These are phyloP conservation scores for Cheilosia soror DNA, from an alignment of 2,888 invertebrate genomes.

Conservation along the genomic window DNA sequence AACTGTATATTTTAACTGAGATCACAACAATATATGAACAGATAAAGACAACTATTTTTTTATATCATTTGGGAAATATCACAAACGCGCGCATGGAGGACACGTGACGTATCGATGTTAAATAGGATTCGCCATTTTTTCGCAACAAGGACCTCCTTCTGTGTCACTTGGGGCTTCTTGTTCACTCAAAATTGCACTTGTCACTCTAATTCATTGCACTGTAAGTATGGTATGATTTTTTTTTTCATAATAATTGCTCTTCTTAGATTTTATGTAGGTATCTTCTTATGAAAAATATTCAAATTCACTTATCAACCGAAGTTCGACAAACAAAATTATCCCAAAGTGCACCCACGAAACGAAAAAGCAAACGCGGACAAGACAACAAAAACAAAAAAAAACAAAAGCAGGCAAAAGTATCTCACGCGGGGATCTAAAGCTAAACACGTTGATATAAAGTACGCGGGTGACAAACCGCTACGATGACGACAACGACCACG, in stretches of 20 bases:
- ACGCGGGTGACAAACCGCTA: conserved; percentile 25
- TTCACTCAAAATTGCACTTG: conserved; percentile 41
- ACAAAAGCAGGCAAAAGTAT: conserved; percentile 42
- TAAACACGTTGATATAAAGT: conserved; percentile 47
- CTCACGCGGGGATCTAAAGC: conserved; percentile 59
- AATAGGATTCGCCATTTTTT: conserved; percentile 67
- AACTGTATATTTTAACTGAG: conserved; percentile 8
- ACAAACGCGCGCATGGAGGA: conserved; percentile 5
- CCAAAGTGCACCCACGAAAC: conserved; percentile 33
- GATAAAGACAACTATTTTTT: neutral
- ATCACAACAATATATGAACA: conserved; percentile 15
- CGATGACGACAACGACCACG: conserved; percentile 48
- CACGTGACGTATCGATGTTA: conserved; percentile 35
- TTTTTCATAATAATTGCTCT: conserved; percentile 4
- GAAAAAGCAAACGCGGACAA: conserved; percentile 1
- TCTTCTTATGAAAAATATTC: conserved; percentile 42
- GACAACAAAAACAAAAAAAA: conserved; percentile 9
- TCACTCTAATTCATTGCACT: conserved; percentile 45
- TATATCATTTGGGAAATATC: conserved; percentile 2
- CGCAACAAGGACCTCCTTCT: conserved; percentile 64
- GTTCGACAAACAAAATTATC: conserved; percentile 3
- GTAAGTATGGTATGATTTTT: neutral
- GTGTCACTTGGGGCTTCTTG: conserved; percentile 12
- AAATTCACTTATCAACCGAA: conserved; percentile 37
- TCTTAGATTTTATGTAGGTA: conserved; percentile 37